phyloP scores from a whole-genome alignment of 2,113 vertebrate species.

The Cyanoliseus patagonus region DNA sequence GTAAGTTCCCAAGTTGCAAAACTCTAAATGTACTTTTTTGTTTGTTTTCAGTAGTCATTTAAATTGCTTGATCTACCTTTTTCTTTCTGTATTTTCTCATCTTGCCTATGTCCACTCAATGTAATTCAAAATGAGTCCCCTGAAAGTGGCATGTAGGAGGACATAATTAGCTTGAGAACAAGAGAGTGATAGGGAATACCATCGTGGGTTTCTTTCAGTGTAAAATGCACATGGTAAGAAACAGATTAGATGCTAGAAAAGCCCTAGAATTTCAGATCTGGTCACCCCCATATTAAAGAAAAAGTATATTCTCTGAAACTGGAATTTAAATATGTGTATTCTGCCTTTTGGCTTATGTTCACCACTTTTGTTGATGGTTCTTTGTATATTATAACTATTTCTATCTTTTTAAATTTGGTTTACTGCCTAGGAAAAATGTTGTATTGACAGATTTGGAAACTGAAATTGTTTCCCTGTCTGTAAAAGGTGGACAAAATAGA shows the following conservation, averaged over 20 bases:
- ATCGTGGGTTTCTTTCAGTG: background rate
- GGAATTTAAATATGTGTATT: background rate
- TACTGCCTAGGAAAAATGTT: background rate
- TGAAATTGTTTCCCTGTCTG: background rate
- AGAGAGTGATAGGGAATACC: background rate
- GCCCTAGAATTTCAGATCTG: background rate
- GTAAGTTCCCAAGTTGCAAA: background rate
- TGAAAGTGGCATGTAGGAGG: background rate
- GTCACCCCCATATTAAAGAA: background rate
- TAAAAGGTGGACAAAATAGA: background rate
- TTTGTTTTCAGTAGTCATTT: background rate
- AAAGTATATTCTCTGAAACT: background rate
- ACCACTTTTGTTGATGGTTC: background rate
- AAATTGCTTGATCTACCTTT: background rate
- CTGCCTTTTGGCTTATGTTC: background rate
- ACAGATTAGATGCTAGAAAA: background rate
- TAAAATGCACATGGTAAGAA: background rate
- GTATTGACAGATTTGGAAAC: background rate
- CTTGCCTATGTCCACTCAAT: background rate
- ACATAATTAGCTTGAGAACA: background rate
- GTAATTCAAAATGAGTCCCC: background rate
- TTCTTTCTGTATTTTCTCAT: background rate
- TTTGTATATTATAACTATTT: background rate
- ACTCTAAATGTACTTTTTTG: background rate
- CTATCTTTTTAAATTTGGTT: background rate